A percentile compares a stretch with the other conserved stretches of the same genome.
Evolutionary conservation across 2,797 vertebrate genomes (phyloP).

Genomic region (Benthosema pterotum): DNA sequence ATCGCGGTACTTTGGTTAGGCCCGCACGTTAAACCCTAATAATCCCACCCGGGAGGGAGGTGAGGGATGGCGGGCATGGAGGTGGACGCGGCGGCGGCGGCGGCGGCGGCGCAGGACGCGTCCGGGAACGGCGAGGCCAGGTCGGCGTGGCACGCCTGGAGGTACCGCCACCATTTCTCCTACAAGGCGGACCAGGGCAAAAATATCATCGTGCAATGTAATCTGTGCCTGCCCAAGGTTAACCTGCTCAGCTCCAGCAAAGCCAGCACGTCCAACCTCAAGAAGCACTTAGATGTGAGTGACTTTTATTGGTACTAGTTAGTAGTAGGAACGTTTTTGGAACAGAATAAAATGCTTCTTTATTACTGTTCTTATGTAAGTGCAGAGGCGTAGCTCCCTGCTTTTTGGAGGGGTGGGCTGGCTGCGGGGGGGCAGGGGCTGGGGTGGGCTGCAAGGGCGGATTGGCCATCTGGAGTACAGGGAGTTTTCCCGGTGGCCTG

Average conservation of each 20-base stretch:
- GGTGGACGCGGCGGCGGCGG: constrained; percentile 27
- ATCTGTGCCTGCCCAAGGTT: constrained; percentile 76
- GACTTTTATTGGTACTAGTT: no score
- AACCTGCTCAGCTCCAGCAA: constrained; percentile 78
- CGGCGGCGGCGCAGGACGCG: constrained; percentile 59
- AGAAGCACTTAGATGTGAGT: constrained; percentile 81
- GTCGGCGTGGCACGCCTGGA: constrained; percentile 75
- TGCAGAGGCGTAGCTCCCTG: no score
- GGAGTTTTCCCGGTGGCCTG: no score
- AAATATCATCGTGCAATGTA: constrained; percentile 81
- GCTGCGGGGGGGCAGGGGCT: no score
- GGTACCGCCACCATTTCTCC: constrained; percentile 80
- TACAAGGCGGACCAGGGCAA: constrained; percentile 80
- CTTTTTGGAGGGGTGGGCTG: no score
- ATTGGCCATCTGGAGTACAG: no score
- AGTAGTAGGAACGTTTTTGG: no score
- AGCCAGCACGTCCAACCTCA: constrained; percentile 78
- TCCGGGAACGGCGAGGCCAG: constrained; percentile 62
- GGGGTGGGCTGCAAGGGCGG: no score
- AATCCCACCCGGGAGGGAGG: no score
- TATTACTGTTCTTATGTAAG: no score
- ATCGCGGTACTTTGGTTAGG: constrained; percentile 76
- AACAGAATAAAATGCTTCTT: no score
- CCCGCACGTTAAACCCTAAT: no score
- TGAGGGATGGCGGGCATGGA: constrained; percentile 11